Base-by-base conservation (phyloP, 1,140 invertebrate species). In the Drosophila willistoni region DNA sequence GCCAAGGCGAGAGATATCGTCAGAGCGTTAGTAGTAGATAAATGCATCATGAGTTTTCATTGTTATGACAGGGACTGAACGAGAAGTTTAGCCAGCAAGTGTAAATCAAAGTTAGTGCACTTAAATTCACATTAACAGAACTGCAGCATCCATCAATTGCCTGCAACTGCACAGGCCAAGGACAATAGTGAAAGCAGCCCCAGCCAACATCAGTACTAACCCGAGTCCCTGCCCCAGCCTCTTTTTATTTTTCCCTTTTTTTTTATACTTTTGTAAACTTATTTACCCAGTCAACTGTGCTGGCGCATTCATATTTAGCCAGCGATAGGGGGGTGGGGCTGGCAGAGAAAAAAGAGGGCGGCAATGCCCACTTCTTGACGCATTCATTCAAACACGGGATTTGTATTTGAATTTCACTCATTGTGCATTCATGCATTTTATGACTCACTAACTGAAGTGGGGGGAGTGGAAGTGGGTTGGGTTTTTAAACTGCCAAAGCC, bases 401-500 rank as follows among this genome's bases (percentile, higher is more conserved):
- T 83, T 73, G 71, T 73, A 70, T 79, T 83, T 83, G 68, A 73
- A 77, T 80, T 83, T 82, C 70, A 80, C 84, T 83, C 73, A 67
- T 71, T 89, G 84, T 73, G 80, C 77, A 89, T 89, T 89, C 77
- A 89, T 79, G 71, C 71, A 56, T 73, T 83, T 84, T 73, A 79
- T 84, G 81, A 67, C 60, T 70, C 66, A 68, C 56, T 65, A 55
- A 71, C 65, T 39, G 25, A 14, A 62, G 64, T 42, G 44, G 44
- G 17, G 19, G n/a, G n/a, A n/a, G n/a, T n/a, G n/a, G n/a, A 9
- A 17, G 22, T 25, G 22, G 13, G 14, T 17, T 14, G 42, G 54
- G 47, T 68, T 67, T 81, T 81, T 73, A 55, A 66, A 63, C 9
- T 22, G 44, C 68, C 67, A 78, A 71, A 72, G 68, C 76, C 68